These are phyloP conservation scores for Temnothorax nylanderi DNA, from an alignment of 1,140 invertebrate species.

Conservation along the genomic window DNA sequence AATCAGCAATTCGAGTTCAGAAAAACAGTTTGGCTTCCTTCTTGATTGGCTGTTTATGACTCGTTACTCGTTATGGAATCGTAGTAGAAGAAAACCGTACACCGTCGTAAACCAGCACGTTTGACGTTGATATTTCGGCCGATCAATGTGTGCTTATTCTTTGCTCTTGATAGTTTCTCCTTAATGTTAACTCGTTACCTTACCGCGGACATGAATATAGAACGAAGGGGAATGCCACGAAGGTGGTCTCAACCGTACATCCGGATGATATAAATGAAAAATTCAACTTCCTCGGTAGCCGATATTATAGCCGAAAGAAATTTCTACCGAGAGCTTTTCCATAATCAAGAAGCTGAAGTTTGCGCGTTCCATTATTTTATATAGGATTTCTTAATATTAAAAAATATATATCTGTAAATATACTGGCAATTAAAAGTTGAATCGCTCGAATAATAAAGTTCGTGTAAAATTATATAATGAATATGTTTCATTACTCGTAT, in stretches of 20 bases:
- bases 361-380: too few relatives aligned
- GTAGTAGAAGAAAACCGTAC: background rate
- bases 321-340: slow-evolving; percentile 12
- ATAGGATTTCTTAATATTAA: background rate
- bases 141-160: slow-evolving; percentile 58
- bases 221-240: slow-evolving; percentile 76
- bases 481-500: slow-evolving; percentile 11
- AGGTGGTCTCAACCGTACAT: slow-evolving; percentile 75
- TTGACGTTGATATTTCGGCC: slow-evolving; percentile 42
- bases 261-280: slow-evolving; percentile 76
- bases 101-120: background rate
- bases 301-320: slow-evolving; percentile 44
- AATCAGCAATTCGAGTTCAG: background rate
- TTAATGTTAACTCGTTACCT: slow-evolving; percentile 72
- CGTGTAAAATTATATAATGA: background rate
- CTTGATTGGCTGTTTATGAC: slow-evolving; percentile 6
- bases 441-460: too few relatives aligned
- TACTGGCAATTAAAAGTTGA: background rate
- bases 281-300: slow-evolving; percentile 67
- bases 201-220: slow-evolving; percentile 72
- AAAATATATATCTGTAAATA: background rate
- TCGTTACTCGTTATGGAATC: background rate
- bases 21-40: background rate
- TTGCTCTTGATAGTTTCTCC: slow-evolving; percentile 62
- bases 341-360: background rate